Conservation (phyloP, 64 coral and sea anemone genomes). For the Cladopsammia gracilis region DNA sequence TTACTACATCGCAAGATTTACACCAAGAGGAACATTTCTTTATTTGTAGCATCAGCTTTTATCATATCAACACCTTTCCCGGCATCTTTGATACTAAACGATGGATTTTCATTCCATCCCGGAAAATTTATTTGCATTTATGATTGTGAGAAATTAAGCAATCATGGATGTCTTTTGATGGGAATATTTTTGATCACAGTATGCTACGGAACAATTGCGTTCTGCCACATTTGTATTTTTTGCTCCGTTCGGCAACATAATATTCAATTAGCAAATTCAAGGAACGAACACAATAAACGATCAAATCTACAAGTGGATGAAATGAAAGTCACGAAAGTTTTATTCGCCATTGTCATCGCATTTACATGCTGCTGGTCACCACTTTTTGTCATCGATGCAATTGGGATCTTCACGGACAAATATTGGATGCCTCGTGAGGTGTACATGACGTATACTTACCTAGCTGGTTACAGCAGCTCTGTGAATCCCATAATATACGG, state of each 20-base stretch:
- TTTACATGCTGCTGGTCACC: slow-evolving; percentile 36
- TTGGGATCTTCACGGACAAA: slow-evolving; percentile 26
- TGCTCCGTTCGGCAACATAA: slow-evolving; percentile 35
- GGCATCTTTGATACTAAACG: not conserved
- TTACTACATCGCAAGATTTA: slow-evolving; percentile 24
- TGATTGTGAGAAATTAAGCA: slow-evolving; percentile 7
- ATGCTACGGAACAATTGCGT: slow-evolving; percentile 8
- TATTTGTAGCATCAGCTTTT: slow-evolving; percentile 4
- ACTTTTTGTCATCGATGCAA: slow-evolving; percentile 30
- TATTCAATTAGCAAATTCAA: slow-evolving; percentile 1
- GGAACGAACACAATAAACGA: not conserved
- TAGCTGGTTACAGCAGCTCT: slow-evolving; percentile 24
- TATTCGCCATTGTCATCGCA: slow-evolving; percentile 38
- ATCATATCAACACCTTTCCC: not conserved
- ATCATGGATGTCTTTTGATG: not conserved
- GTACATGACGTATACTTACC: slow-evolving; percentile 17
- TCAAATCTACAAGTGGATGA: slow-evolving; percentile 28
- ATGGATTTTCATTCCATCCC: slow-evolving; percentile 33
- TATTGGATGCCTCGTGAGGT: slow-evolving; percentile 35
- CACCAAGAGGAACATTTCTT: slow-evolving; percentile 5
- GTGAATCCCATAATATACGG: slow-evolving; percentile 62
- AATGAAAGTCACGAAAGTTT: slow-evolving; percentile 30
- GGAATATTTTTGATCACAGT: slow-evolving; percentile 7
- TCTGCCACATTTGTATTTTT: slow-evolving; percentile 41
- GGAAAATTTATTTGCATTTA: slow-evolving; percentile 46